Evolutionary conservation across 2,888 invertebrate species (phyloP).

Genomic region (Netelia inedita): DNA sequence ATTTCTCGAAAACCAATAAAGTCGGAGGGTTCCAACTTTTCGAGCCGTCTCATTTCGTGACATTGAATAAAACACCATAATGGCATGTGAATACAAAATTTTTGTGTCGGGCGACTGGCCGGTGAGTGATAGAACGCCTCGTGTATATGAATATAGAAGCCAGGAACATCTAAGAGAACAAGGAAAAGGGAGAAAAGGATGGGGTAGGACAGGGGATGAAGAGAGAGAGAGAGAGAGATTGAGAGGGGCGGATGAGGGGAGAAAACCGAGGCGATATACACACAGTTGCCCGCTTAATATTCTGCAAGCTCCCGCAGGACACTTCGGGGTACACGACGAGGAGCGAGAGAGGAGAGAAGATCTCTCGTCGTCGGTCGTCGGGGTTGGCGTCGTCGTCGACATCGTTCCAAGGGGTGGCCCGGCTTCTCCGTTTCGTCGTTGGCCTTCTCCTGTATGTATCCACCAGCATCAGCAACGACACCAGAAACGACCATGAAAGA

Average conservation of each 20-base stretch:
- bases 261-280: constrained; percentile 55
- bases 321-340: constrained; percentile 63
- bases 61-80: too few relatives aligned
- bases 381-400: constrained; percentile 28
- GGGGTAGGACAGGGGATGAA: neutral
- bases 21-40: too few relatives aligned
- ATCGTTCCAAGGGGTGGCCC: constrained; percentile 13
- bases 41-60: too few relatives aligned
- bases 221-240: constrained; percentile 26
- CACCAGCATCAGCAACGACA: constrained; percentile 57
- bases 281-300: constrained; percentile 64
- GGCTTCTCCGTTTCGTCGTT: constrained; percentile 39
- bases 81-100: too few relatives aligned
- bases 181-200: constrained; percentile 28
- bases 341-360: constrained; percentile 34
- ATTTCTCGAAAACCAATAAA: too few relatives aligned
- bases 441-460: constrained; percentile 48
- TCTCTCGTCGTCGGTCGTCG: constrained; percentile 33
- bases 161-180: constrained; percentile 50
- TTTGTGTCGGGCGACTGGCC: too few relatives aligned
- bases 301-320: constrained; percentile 67
- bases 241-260: constrained; percentile 22
- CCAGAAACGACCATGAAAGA: constrained; percentile 41
- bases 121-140: too few relatives aligned
- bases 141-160: too few relatives aligned